Conservation (phyloP, 2,888 invertebrate genomes). For the Synanthedon vespiformis region DNA sequence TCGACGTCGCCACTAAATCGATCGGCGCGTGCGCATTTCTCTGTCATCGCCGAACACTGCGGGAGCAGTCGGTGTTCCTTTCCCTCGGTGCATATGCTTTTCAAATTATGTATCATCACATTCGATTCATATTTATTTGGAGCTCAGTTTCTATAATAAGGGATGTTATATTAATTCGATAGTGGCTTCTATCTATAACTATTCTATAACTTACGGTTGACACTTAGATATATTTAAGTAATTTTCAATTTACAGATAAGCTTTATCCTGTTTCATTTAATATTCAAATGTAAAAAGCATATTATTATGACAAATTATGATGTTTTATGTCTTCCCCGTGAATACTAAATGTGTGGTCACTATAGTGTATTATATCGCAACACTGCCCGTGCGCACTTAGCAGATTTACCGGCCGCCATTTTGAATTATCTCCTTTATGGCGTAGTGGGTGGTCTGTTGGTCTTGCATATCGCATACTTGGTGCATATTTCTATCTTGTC, state of each 20-base stretch:
- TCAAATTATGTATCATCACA: not conserved
- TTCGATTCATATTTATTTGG: not conserved
- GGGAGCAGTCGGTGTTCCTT: constrained; percentile 10
- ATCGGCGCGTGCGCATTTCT: constrained; percentile 41
- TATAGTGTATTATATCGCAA: not conserved
- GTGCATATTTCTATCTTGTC: too few species aligned
- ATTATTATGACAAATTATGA: too few species aligned
- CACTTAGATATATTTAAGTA: too few species aligned
- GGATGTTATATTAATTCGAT: not conserved
- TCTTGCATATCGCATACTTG: too few species aligned
- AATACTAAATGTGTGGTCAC: too few species aligned
- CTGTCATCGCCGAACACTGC: constrained; percentile 31
- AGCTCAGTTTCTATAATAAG: not conserved
- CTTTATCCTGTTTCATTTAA: too few species aligned
- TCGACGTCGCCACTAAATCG: constrained; percentile 31
- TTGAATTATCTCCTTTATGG: constrained; percentile 12
- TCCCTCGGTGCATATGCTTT: not conserved
- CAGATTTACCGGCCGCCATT: constrained; percentile 18
- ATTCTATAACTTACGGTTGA: too few species aligned
- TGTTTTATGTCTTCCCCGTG: too few species aligned
- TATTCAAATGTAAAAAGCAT: too few species aligned
- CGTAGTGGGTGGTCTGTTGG: constrained; percentile 32
- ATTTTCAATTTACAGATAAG: too few species aligned
- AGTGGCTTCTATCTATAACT: too few species aligned
- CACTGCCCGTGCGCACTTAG: constrained; percentile 16